A percentile compares a stretch with the other conserved stretches of the same genome.
phyloP scores from a whole-genome alignment of 2,113 vertebrate genomes.

The Lophochroa leadbeateri region DNA sequence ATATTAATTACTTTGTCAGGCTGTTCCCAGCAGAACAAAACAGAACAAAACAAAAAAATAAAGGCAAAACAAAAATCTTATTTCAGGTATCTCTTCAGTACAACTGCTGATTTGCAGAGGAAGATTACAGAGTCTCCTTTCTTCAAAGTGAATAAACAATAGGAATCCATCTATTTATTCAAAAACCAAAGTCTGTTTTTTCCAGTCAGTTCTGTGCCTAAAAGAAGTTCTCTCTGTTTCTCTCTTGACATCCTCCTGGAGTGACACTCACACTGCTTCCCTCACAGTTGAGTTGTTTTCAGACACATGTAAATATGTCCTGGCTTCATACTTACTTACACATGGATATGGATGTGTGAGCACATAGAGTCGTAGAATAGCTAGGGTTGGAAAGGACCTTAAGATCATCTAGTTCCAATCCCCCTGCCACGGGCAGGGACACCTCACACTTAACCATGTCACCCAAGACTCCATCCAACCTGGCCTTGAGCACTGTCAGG shows the following conservation, averaged over 20 bases:
- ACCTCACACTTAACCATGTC: no score
- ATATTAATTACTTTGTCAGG: background rate
- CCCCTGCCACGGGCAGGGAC: no score
- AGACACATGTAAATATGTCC: background rate
- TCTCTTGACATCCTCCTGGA: background rate
- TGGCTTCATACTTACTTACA: background rate
- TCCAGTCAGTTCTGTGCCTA: background rate
- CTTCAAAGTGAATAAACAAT: background rate
- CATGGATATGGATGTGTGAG: background rate
- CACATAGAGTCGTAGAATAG: background rate
- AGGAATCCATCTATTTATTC: background rate
- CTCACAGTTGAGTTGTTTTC: background rate
- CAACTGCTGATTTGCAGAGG: background rate
- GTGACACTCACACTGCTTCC: background rate
- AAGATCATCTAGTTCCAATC: background rate
- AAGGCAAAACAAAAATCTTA: background rate
- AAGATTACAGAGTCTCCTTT: background rate
- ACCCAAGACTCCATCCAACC: no score
- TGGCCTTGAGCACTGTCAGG: no score
- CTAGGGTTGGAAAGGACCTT: background rate
- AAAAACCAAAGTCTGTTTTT: background rate
- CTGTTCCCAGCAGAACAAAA: background rate
- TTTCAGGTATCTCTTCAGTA: background rate
- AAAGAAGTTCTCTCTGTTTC: background rate
- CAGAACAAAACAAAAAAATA: background rate